phyloP scores from a whole-genome alignment of 2,113 vertebrate genomes.

The Rhynchomys soricoides region DNA sequence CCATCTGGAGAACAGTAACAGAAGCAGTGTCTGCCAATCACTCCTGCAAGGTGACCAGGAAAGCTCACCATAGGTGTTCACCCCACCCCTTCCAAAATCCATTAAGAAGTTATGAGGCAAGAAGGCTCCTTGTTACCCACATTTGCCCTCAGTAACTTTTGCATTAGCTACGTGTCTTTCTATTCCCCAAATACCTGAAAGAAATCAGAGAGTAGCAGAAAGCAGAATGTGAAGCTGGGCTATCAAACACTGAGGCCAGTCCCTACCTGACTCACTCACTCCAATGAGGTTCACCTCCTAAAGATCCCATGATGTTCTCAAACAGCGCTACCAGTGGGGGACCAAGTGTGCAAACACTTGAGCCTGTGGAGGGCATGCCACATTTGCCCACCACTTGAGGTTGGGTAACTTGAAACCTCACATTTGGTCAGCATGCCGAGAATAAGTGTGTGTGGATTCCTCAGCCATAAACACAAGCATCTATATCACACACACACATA shows the following conservation, averaged over 20 bases:
- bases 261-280: background rate
- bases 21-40: rapidly evolving
- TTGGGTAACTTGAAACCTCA: background rate
- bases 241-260: background rate
- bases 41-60: rapidly evolving
- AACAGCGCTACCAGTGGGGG: background rate
- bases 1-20: no score
- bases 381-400: no score
- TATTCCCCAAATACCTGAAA: background rate
- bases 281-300: background rate
- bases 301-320: background rate
- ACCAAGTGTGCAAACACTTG: background rate
- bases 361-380: background rate
- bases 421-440: background rate
- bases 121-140: no score
- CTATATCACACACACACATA: background rate
- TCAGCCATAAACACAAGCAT: background rate
- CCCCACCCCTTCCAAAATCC: rapidly evolving
- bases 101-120: rapidly evolving
- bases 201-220: background rate
- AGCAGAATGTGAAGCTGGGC: background rate
- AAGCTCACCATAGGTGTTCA: background rate
- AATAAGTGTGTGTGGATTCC: background rate
- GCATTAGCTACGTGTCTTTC: background rate
- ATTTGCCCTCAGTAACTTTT: background rate